Conservation (phyloP, 2,113 vertebrate genomes). For the Fukomys damarensis region DNA sequence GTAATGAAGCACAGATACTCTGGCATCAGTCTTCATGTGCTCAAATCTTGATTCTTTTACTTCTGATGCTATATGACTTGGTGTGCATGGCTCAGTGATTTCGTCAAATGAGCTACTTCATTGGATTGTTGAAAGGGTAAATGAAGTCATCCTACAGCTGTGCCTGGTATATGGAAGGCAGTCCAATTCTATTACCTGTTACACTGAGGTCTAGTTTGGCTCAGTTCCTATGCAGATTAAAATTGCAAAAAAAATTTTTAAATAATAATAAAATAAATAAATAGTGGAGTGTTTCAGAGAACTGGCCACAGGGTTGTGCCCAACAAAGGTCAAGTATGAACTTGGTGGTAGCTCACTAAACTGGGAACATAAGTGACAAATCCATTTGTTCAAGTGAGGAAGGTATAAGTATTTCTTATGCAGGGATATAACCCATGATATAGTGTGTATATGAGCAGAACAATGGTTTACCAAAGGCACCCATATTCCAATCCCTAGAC, state of each 20-base stretch:
- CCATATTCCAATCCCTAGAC: neutral
- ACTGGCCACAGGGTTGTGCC: neutral
- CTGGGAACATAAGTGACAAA: neutral
- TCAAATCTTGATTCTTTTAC: neutral
- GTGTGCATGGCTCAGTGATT: neutral
- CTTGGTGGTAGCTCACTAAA: neutral
- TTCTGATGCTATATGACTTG: conserved; percentile 2
- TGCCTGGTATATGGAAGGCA: neutral
- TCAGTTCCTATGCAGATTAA: neutral
- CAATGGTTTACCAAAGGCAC: neutral
- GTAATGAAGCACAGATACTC: neutral
- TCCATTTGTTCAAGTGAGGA: neutral
- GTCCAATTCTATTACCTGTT: neutral
- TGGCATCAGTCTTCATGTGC: neutral
- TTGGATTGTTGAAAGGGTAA: neutral
- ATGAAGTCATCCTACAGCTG: neutral
- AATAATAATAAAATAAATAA: too few species aligned
- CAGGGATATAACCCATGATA: neutral
- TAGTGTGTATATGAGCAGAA: neutral
- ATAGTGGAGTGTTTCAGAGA: neutral
- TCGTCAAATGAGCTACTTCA: neutral
- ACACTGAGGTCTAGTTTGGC: neutral
- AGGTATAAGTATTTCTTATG: neutral
- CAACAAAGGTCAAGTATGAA: neutral
- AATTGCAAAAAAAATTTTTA: too few species aligned